Percentiles rank a stretch among this genome's conserved stretches.
These are phyloP conservation scores for Cebus imitator DNA, from an alignment of 2,113 vertebrate genomes.

Conservation along the genomic window DNA sequence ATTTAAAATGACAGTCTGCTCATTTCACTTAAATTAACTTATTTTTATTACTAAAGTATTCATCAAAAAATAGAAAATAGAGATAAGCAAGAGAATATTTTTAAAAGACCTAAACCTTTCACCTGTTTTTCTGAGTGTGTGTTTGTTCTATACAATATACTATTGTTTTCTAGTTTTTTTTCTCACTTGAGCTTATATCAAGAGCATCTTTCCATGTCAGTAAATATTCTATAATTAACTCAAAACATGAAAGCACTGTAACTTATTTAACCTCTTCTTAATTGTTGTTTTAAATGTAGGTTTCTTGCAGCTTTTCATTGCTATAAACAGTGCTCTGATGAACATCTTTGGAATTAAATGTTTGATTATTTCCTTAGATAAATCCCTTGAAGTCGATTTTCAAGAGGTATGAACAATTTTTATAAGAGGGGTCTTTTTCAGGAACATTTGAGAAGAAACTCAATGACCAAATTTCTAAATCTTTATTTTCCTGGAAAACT, in stretches of 20 bases:
- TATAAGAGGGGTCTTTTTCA: background rate
- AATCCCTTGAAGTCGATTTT: slow-evolving; percentile 23
- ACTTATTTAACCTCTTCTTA: background rate
- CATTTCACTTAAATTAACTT: background rate
- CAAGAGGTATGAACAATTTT: slow-evolving; percentile 39
- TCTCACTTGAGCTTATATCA: background rate
- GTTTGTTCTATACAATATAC: background rate
- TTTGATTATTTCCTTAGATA: slow-evolving; percentile 23
- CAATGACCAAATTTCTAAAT: slow-evolving; percentile 33
- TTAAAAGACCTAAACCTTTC: background rate
- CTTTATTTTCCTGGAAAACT: slow-evolving; percentile 33
- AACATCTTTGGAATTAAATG: background rate
- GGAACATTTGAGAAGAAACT: slow-evolving; percentile 1
- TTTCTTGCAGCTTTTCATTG: slow-evolving; percentile 12
- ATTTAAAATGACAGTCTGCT: background rate
- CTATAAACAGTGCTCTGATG: background rate
- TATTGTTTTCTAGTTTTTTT: background rate
- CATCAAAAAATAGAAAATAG: slow-evolving; percentile 9
- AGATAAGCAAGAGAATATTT: background rate
- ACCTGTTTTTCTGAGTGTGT: background rate
- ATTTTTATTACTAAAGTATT: background rate
- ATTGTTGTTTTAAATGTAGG: slow-evolving; percentile 11
- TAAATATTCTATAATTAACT: slow-evolving; percentile 33
- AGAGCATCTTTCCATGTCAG: background rate
- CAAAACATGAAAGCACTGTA: background rate